Base-by-base conservation (phyloP, 2,888 invertebrate genomes). In the Chaetogeoica ovagalla region DNA sequence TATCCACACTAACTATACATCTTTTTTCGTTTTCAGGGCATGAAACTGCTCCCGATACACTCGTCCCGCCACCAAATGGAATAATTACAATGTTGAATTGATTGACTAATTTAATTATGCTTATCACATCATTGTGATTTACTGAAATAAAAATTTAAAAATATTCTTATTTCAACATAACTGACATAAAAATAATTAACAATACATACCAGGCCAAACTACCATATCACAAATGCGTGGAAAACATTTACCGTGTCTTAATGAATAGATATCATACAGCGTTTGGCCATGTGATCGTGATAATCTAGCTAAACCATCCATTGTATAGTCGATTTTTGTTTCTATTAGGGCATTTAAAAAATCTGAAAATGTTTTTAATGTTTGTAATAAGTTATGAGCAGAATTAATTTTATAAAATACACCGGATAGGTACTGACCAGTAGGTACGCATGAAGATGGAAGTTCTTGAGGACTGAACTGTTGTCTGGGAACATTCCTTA, bases 21-120 rank as follows among this genome's bases (percentile, higher is more conserved):
- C 94, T 88, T 39, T 87, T 88, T 86, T 96, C 96, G 43, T 90
- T 86, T 19, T 88, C 87, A 0, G 97, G 97, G 86, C 97, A 97
- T 71, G 92, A 91, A 15, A 96, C 89, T 0, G 95, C 93, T 1
- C 94, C 94, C 0, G 96, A 94, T 0, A 97, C 97, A 63, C 94
- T 95, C 0, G 97, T 97, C 0, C 97, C 97, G 1, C 97, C 97
- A 0, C 98, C 98, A 86, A 92, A 97, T 0, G 97, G 98, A 84
- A 99, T 94, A 77, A 98, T 88, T 59, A 93, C 96, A 65, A 94
- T 90, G 84, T 93, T 89, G 84, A 91, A 88, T 63, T 90, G 88
- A 79, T 90, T 88, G 1, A 97, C 97, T 63, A 93, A 86, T 37
- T 90, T 87, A 0, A 98, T 93, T 83, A 98, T 88, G 84, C 89